A percentile compares a stretch with the other conserved stretches of the same genome.
phyloP scores from a whole-genome alignment of 1,140 invertebrate species.

The Lasaia peninsularis region DNA sequence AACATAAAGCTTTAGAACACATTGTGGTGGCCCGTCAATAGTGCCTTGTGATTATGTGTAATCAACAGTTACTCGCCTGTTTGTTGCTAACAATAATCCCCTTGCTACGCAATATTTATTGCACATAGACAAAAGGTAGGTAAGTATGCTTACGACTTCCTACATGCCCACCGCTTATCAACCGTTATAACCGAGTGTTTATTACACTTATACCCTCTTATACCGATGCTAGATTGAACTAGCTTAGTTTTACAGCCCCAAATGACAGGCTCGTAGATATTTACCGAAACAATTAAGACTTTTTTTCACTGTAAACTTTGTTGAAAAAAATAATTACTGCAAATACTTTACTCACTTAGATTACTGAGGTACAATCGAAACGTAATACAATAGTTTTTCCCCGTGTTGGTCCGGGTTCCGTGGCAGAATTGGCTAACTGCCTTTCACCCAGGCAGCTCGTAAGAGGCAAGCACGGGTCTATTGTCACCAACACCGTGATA shows the following conservation, averaged over 20 bases:
- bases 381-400: no score
- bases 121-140: not conserved
- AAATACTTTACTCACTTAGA: no score
- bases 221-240: not conserved
- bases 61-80: slow-evolving; percentile 20
- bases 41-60: slow-evolving; percentile 26
- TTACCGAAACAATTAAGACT: no score
- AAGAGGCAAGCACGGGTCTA: no score
- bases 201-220: not conserved
- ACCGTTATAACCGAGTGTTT: slow-evolving; percentile 3
- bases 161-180: not conserved
- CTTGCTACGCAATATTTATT: slow-evolving; percentile 4
- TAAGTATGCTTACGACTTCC: not conserved
- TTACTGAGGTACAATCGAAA: no score
- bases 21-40: slow-evolving; percentile 14
- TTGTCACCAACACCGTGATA: no score
- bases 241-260: not conserved
- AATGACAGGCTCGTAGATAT: not conserved
- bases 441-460: no score
- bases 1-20: not conserved
- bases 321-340: no score
- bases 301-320: no score
- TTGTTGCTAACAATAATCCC: slow-evolving; percentile 6
- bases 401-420: no score
- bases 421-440: no score